These are phyloP conservation scores for Scaptomyza reducta DNA, from an alignment of 2,888 invertebrate genomes.

Conservation along the genomic window DNA sequence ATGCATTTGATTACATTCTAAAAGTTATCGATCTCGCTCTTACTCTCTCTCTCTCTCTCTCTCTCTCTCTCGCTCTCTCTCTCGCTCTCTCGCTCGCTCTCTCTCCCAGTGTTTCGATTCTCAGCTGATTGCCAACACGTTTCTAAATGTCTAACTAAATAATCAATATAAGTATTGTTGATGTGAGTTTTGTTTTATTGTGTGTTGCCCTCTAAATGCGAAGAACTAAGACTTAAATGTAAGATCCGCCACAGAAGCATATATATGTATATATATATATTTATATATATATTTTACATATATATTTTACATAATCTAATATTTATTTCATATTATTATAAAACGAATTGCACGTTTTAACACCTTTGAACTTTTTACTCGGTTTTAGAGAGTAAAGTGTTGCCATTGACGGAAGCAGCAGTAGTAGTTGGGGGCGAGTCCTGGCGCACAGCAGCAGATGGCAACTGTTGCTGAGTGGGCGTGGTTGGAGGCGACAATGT, in stretches of 20 bases:
- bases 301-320: slow-evolving; percentile 18
- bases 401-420: slow-evolving; percentile 48
- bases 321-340: slow-evolving; percentile 17
- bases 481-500: slow-evolving; percentile 81
- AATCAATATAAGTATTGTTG: slow-evolving; percentile 34
- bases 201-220: slow-evolving; percentile 31
- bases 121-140: slow-evolving; percentile 22
- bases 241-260: slow-evolving; percentile 25
- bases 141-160: slow-evolving; percentile 43
- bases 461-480: slow-evolving; percentile 66
- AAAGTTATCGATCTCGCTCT: not conserved
- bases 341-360: not conserved
- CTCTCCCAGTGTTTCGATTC: slow-evolving; percentile 11
- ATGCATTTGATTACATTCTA: not conserved
- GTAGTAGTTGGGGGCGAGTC: slow-evolving; percentile 48
- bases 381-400: slow-evolving; percentile 55
- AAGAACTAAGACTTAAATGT: slow-evolving; percentile 26
- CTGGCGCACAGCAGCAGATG: slow-evolving; percentile 43
- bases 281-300: slow-evolving; percentile 23
- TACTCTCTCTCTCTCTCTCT: not conserved
- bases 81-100: not conserved
- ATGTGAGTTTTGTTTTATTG: slow-evolving; percentile 34
- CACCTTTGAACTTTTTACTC: slow-evolving; percentile 60
- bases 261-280: slow-evolving; percentile 17
- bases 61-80: not conserved